These are phyloP conservation scores for Hystrix brachyura DNA, from an alignment of 2,113 vertebrate species.

Conservation along the genomic window DNA sequence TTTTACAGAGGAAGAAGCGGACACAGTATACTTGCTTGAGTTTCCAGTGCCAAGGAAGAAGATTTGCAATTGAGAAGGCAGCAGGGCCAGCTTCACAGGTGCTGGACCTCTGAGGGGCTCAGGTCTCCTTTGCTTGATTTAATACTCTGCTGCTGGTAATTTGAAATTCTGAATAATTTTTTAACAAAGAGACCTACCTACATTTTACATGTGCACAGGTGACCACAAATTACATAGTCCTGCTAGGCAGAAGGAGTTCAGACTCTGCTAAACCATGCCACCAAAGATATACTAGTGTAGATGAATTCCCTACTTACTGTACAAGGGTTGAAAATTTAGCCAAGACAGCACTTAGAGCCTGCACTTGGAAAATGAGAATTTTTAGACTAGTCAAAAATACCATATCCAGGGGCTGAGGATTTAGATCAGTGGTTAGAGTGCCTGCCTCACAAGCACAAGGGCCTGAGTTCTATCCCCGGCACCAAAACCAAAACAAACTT, in stretches of 20 bases:
- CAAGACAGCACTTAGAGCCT: background rate
- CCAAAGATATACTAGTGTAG: background rate
- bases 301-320: background rate
- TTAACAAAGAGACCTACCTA: background rate
- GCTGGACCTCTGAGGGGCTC: background rate
- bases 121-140: background rate
- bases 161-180: background rate
- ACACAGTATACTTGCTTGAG: background rate
- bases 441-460: too few species aligned
- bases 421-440: too few species aligned
- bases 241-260: background rate
- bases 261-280: background rate
- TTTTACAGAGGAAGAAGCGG: background rate
- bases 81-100: background rate
- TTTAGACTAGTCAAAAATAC: conserved; percentile 48
- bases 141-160: background rate
- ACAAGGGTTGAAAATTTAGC: background rate
- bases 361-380: conserved; percentile 49
- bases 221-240: background rate
- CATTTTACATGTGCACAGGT: background rate
- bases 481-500: too few species aligned
- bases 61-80: background rate
- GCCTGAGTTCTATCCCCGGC: too few species aligned
- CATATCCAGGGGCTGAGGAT: background rate
- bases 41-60: conserved; percentile 2